Evolutionary conservation across 2,888 invertebrate genomes (phyloP).

Genomic region (Chymomyza fuscimana): DNA sequence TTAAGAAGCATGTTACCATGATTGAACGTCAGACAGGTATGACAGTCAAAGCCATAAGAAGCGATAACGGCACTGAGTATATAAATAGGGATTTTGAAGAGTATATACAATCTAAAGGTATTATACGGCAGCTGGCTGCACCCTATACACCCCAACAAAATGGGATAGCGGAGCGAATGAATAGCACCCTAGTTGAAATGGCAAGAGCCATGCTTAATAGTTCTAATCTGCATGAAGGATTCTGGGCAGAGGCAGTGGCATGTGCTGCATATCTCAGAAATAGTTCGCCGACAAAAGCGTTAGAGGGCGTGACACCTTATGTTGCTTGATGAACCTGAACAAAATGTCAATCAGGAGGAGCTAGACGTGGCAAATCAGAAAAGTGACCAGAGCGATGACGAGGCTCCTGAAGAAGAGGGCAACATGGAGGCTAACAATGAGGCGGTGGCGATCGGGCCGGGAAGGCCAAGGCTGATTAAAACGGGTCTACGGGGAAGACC

Average conservation of each 20-base stretch:
- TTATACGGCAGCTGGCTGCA: slow-evolving; percentile 23
- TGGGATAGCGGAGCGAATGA: slow-evolving; percentile 29
- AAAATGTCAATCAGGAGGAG: too few relatives aligned
- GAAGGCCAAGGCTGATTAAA: too few relatives aligned
- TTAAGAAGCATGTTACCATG: slow-evolving; percentile 32
- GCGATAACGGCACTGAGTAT: slow-evolving; percentile 29
- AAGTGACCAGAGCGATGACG: too few relatives aligned
- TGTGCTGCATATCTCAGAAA: background rate
- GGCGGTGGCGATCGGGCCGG: too few relatives aligned
- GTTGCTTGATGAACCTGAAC: too few relatives aligned
- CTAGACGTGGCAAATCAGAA: too few relatives aligned
- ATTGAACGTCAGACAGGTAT: slow-evolving; percentile 27
- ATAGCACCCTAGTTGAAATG: slow-evolving; percentile 36
- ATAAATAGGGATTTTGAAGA: slow-evolving; percentile 2
- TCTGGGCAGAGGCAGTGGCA: background rate
- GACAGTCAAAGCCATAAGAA: slow-evolving; percentile 1
- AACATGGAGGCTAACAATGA: too few relatives aligned
- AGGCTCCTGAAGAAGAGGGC: too few relatives aligned
- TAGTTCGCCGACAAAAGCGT: background rate
- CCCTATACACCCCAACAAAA: slow-evolving; percentile 32
- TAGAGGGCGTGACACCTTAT: slow-evolving; percentile 3
- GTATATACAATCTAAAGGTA: slow-evolving; percentile 16
- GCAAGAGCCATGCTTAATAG: slow-evolving; percentile 24
- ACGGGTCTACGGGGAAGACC: too few relatives aligned
- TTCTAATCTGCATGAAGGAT: slow-evolving; percentile 9